Evolutionary conservation across 2,888 invertebrate species (phyloP), one percentile per base, ranked within the genome.

Genomic region (Chromoteleia sp.): DNA sequence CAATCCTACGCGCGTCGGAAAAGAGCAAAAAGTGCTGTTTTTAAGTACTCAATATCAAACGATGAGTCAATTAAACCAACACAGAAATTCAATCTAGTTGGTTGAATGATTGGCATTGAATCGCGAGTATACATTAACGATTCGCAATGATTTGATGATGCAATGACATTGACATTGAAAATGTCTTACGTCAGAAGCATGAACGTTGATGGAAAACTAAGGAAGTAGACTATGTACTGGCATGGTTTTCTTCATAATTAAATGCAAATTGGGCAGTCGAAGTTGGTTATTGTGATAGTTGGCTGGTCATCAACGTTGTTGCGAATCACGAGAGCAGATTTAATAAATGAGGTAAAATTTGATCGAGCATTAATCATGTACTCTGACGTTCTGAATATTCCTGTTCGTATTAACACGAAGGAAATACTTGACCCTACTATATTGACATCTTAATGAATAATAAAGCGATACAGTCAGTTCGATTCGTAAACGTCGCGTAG

Each of bases 391-490:
- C 65, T 71, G 75, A 61, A 68, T 71, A 81, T 75, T 81, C 45
- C 54, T 43, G 43, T 5, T n/a, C 19, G 14, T 70, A 74, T 68
- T 75, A 70, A 80, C 56, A 41, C 76, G 84, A 85, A 87, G 84
- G 84, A 85, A 86, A 84, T 84, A 85, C 82, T 91, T 90, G 88
- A 91, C 89, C 90, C 73, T 85, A 67, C 80, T 82, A 74, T 86
- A 88, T 89, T 88, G 88, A 86, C 88, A 83, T 87, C 84, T 89
- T 88, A 87, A 89, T 87, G 86, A 86, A 83, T 81, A 86, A 86
- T 86, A 85, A 86, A 85, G 86, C 85, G 81, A 86, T 85, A 84
- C 68, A 70, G 73, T 63, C 43, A 17, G 61, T 75, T 71, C 77
- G 75, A 76, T 82, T 73, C 71, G 65, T 19, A 65, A 65, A 45